Base-by-base conservation (phyloP, 2,888 invertebrate genomes). In the Drosophila mettleri region DNA sequence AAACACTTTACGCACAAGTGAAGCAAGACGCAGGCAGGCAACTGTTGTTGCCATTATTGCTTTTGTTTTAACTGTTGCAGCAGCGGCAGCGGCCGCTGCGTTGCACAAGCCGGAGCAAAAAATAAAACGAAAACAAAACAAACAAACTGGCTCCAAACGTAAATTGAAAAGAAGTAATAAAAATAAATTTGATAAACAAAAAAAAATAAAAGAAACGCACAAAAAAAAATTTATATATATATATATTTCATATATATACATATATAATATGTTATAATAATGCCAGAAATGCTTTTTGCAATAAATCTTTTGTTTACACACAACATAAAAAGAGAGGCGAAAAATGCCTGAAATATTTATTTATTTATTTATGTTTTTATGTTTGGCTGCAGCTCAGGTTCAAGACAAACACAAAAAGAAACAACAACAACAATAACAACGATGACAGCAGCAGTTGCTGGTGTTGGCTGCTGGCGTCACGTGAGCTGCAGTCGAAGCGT, bases 81-180 rank as follows among this genome's bases (percentile, higher is more conserved):
- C 82, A 69, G 66, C 79, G 62, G 63, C 64, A 83, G 80, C 69
- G 48, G 52, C 54, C 29, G 7, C 43, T 33, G 34, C 65, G 54
- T 88, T 88, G 78, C 89, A 86, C 81, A 86, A 83, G 81, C 69
- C 31, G 48, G 53, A 43, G 9, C 29, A n/a, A 33, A 16, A 38
- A 38, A 38, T 2, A 38, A 18, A 20, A 49, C 65, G 52, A 67
- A 69, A 70, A 75, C 69, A 82, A 81, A 62, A 57, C 67, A 82
- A 88, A 86, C 69, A 43, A 82, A 78, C 61, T 67, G 41, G 38
- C 64, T 55, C 65, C 45, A 57, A 61, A 62, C 62, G 45, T 66
- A 74, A 79, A 88, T 80, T 84, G 85, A 84, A 83, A 86, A 83
- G 80, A 80, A 80, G 84, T 80, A 81, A 80, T 80, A 85, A 78